Conservation (phyloP, 2,888 invertebrate species). For the Perithous albicinctus region DNA sequence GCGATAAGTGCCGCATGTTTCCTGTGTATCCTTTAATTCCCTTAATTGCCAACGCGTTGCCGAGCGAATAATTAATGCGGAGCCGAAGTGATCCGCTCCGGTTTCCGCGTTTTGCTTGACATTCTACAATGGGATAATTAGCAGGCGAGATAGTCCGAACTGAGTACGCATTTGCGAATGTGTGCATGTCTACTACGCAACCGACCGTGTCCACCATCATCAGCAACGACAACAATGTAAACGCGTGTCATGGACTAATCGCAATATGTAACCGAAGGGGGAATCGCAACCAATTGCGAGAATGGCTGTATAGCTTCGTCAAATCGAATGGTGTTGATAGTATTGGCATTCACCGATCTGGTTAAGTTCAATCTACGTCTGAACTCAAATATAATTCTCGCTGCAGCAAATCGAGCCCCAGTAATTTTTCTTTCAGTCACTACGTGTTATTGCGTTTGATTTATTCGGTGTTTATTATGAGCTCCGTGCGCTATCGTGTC, state of each 20-base stretch:
- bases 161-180: not conserved
- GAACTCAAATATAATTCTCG: slow-evolving; percentile 21
- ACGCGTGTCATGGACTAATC: slow-evolving; percentile 47
- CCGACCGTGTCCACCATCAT: slow-evolving; percentile 6
- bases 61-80: slow-evolving; percentile 76
- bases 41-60: slow-evolving; percentile 75
- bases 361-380: slow-evolving; percentile 10
- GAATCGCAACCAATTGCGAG: slow-evolving; percentile 31
- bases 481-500: slow-evolving; percentile 11
- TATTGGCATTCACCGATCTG: slow-evolving; percentile 23
- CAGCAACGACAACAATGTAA: slow-evolving; percentile 20
- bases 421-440: not conserved
- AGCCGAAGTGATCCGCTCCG: slow-evolving; percentile 70
- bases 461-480: slow-evolving; percentile 12
- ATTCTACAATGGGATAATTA: slow-evolving; percentile 74
- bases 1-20: slow-evolving; percentile 55
- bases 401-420: not conserved
- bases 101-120: slow-evolving; percentile 74
- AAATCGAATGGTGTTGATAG: slow-evolving; percentile 20
- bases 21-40: slow-evolving; percentile 75
- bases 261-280: slow-evolving; percentile 27
- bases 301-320: slow-evolving; percentile 38
- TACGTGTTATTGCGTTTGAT: slow-evolving; percentile 4
- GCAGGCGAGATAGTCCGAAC: slow-evolving; percentile 28
- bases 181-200: not conserved